Percentiles rank a stretch among this genome's conserved stretches.
phyloP scores from a whole-genome alignment of 2,797 vertebrate genomes.

The Taenioides sp. region DNA sequence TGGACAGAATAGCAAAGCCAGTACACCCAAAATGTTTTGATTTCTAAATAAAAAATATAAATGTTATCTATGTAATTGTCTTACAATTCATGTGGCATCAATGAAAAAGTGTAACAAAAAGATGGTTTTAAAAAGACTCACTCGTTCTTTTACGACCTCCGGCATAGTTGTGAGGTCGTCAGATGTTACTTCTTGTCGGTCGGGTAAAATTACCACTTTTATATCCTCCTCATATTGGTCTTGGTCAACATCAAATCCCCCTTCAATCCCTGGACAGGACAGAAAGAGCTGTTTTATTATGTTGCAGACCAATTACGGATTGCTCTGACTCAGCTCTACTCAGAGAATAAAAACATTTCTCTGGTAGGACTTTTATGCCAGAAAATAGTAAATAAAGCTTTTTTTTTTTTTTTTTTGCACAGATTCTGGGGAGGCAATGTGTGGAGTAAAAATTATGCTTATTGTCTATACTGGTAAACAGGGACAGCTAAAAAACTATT shows the following conservation, averaged over 20 bases:
- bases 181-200: slow-evolving; percentile 90
- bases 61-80: neutral
- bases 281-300: slow-evolving; percentile 9
- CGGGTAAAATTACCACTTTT: slow-evolving; percentile 94
- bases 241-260: slow-evolving; percentile 96
- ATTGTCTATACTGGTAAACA: too few species aligned
- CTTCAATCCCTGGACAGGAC: slow-evolving; percentile 85
- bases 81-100: too few species aligned
- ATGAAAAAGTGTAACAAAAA: neutral
- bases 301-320: neutral
- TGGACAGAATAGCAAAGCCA: neutral
- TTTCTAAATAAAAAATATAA: neutral
- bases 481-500: too few species aligned
- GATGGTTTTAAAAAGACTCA: slow-evolving; percentile 62
- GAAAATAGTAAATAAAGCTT: too few species aligned
- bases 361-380: too few species aligned
- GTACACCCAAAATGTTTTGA: neutral
- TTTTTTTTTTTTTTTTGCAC: too few species aligned
- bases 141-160: slow-evolving; percentile 93
- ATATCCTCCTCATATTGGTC: slow-evolving; percentile 93
- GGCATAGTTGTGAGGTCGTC: slow-evolving; percentile 87
- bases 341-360: neutral
- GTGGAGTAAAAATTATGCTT: too few species aligned
- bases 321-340: neutral
- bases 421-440: too few species aligned